These are phyloP conservation scores for Pluvialis apricaria DNA, from an alignment of 2,113 vertebrate genomes.

Conservation along the genomic window DNA sequence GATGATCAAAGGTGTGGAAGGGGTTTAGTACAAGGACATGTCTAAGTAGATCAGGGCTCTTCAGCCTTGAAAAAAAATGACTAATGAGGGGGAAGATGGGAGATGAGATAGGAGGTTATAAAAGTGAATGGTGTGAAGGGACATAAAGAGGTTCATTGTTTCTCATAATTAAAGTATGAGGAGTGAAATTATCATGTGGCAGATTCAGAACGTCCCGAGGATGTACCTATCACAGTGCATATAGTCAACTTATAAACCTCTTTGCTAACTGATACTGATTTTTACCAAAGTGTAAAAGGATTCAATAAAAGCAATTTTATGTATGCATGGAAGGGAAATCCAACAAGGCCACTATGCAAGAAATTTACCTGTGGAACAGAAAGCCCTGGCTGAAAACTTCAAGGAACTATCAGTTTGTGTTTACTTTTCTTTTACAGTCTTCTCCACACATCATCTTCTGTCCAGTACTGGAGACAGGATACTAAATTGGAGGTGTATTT, in stretches of 20 bases:
- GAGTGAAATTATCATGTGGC: background rate
- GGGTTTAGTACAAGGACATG: background rate
- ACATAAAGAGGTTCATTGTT: background rate
- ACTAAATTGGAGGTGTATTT: background rate
- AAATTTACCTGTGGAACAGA: background rate
- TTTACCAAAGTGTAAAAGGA: background rate
- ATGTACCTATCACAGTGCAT: background rate
- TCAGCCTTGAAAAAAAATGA: background rate
- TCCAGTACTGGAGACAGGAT: background rate
- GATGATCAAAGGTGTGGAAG: conserved; percentile 23
- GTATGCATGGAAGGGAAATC: background rate
- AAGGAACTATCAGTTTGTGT: background rate
- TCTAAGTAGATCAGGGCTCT: background rate
- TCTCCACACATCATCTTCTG: background rate
- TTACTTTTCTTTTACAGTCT: background rate
- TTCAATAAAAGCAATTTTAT: background rate
- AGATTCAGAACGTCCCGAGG: background rate
- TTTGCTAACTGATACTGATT: background rate
- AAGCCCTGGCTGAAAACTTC: background rate
- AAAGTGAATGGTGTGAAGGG: background rate
- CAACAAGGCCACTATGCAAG: background rate
- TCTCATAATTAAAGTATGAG: background rate
- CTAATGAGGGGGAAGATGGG: background rate
- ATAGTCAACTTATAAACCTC: background rate
- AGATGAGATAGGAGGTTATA: background rate